These are phyloP conservation scores for Nemotelus pantherinus DNA, from an alignment of 2,888 invertebrate species.

Conservation along the genomic window DNA sequence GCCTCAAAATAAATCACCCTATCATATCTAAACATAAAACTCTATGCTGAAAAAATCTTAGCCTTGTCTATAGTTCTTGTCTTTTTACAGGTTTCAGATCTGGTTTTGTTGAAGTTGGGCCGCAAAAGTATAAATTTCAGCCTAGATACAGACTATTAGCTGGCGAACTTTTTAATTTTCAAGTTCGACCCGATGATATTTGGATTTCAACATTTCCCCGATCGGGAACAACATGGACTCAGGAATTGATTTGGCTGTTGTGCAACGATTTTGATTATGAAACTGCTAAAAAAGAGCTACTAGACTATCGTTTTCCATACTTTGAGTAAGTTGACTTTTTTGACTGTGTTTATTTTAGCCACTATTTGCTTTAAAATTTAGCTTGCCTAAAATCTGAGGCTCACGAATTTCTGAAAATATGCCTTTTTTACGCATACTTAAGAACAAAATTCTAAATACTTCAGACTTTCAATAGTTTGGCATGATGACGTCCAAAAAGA, in stretches of 20 bases:
- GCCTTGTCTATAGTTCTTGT: too few species aligned
- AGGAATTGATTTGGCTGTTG: conserved; percentile 83
- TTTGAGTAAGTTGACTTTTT: conserved; percentile 72
- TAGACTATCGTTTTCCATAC: conserved; percentile 79
- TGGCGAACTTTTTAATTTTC: conserved; percentile 74
- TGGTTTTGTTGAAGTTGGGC: conserved; percentile 79
- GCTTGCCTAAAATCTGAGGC: too few species aligned
- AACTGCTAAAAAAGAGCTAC: conserved; percentile 68
- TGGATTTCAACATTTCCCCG: conserved; percentile 82
- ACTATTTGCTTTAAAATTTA: too few species aligned
- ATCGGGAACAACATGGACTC: conserved; percentile 82
- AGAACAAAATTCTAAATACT: too few species aligned
- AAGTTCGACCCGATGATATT: conserved; percentile 73
- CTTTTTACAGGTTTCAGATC: conserved; percentile 59
- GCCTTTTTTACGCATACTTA: too few species aligned
- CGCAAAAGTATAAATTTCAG: conserved; percentile 79
- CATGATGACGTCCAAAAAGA: too few species aligned
- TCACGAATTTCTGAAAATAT: too few species aligned
- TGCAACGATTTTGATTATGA: conserved; percentile 78
- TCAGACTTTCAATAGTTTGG: too few species aligned
- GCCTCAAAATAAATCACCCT: too few species aligned
- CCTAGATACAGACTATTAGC: conserved; percentile 73
- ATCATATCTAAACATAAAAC: too few species aligned
- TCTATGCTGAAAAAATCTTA: too few species aligned
- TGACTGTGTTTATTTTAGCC: neutral